Percentiles rank a stretch among this genome's conserved stretches.
Conservation (phyloP, 2,797 vertebrate species). For the Crocidura indochinensis region DNA sequence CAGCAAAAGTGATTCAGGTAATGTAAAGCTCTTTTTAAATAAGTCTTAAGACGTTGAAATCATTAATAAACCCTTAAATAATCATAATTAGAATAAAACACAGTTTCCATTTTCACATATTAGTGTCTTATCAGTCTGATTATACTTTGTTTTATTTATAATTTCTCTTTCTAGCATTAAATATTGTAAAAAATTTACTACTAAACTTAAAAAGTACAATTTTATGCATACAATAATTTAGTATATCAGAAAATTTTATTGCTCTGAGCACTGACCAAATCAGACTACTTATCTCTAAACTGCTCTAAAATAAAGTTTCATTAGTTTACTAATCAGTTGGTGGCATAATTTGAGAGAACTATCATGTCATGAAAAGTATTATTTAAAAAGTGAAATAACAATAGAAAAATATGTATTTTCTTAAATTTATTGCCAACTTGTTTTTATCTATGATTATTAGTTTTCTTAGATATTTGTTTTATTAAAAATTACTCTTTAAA, state of each 20-base stretch:
- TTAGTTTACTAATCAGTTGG: background rate
- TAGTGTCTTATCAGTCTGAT: background rate
- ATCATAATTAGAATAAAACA: background rate
- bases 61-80: constrained; percentile 25
- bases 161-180: too few relatives aligned
- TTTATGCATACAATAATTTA: constrained; percentile 23
- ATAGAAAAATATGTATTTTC: background rate
- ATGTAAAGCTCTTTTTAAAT: background rate
- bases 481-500: too few relatives aligned
- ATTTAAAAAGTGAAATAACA: background rate
- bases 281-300: background rate
- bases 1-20: background rate
- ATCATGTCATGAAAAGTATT: background rate
- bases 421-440: constrained; percentile 7
- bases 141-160: background rate
- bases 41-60: background rate
- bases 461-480: too few relatives aligned
- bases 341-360: background rate
- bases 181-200: background rate
- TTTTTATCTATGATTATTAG: background rate
- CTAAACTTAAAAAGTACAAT: constrained; percentile 47
- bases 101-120: background rate
- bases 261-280: background rate
- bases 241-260: constrained; percentile 9
- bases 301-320: background rate